These are phyloP conservation scores for Aphelenchoides bicaudatus DNA, from an alignment of 2,888 invertebrate species.

Conservation along the genomic window DNA sequence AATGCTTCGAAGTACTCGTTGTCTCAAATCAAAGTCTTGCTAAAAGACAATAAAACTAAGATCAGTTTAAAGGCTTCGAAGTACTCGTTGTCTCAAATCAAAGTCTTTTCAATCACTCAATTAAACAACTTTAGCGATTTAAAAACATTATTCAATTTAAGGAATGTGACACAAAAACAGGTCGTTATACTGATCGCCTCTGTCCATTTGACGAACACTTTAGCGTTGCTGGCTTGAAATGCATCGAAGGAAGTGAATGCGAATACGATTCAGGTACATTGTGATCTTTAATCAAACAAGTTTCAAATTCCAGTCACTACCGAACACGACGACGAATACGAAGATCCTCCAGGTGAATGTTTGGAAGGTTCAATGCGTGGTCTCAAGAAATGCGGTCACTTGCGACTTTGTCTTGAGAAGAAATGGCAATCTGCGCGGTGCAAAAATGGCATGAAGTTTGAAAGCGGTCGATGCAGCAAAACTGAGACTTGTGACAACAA, in stretches of 20 bases:
- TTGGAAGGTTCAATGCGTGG: not conserved
- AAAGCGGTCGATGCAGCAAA: constrained; percentile 7
- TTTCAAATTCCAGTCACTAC: no score
- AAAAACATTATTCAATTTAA: no score
- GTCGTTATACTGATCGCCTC: not conserved
- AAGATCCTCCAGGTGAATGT: constrained; percentile 4
- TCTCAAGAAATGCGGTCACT: constrained; percentile 4
- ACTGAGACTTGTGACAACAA: not conserved
- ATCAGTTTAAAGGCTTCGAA: no score
- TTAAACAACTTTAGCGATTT: no score
- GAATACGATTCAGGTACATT: no score
- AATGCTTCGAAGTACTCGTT: no score
- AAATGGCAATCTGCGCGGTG: constrained; percentile 10
- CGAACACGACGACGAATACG: constrained; percentile 6
- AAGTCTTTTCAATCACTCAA: no score
- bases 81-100: no score
- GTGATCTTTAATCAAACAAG: no score
- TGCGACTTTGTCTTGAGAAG: constrained; percentile 2
- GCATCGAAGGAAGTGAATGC: constrained; percentile 10
- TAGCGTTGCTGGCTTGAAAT: not conserved
- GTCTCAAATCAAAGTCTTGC: no score
- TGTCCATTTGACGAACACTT: constrained; percentile 16
- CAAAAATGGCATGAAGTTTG: constrained; percentile 10
- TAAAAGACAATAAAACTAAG: no score
- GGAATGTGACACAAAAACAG: constrained; percentile 2